phyloP scores from a whole-genome alignment of 1,140 invertebrate genomes.

The Calosoma granatense region DNA sequence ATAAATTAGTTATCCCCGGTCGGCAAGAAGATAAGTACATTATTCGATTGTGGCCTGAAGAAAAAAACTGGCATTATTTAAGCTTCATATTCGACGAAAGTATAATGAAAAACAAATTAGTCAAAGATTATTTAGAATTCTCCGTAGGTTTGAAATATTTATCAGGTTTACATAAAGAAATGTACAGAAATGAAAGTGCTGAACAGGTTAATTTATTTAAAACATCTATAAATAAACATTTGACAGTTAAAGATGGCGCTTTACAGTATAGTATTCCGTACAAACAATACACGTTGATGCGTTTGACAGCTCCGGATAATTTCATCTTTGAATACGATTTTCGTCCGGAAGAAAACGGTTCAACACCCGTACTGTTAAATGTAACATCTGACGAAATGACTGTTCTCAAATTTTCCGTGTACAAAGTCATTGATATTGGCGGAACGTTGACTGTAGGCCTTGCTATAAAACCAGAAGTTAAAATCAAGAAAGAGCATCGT shows the following conservation, averaged over 20 bases:
- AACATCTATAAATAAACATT: background rate
- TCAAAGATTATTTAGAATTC: conserved; percentile 11
- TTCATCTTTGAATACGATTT: conserved; percentile 62
- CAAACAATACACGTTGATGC: conserved; percentile 39
- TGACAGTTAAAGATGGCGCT: background rate
- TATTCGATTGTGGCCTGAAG: background rate
- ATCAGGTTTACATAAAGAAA: conserved; percentile 15
- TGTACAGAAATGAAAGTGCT: background rate
- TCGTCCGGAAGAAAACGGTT: conserved; percentile 40
- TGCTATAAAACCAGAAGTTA: conserved; percentile 45
- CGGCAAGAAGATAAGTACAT: conserved; percentile 23
- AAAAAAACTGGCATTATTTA: conserved; percentile 44
- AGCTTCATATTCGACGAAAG: conserved; percentile 9
- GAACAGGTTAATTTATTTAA: background rate
- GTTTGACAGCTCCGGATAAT: conserved; percentile 56
- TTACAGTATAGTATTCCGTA: conserved; percentile 13
- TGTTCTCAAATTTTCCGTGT: conserved; percentile 51
- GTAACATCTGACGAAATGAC: conserved; percentile 46
- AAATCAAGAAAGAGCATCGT: conserved; percentile 36
- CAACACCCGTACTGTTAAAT: conserved; percentile 47
- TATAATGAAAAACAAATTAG: conserved; percentile 15
- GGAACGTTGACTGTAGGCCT: conserved; percentile 55
- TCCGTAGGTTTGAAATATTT: conserved; percentile 4
- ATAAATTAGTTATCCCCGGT: conserved; percentile 22
- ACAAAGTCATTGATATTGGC: conserved; percentile 56